Conservation (phyloP, 2,113 vertebrate genomes). For the Paramormyrops kingsleyae region DNA sequence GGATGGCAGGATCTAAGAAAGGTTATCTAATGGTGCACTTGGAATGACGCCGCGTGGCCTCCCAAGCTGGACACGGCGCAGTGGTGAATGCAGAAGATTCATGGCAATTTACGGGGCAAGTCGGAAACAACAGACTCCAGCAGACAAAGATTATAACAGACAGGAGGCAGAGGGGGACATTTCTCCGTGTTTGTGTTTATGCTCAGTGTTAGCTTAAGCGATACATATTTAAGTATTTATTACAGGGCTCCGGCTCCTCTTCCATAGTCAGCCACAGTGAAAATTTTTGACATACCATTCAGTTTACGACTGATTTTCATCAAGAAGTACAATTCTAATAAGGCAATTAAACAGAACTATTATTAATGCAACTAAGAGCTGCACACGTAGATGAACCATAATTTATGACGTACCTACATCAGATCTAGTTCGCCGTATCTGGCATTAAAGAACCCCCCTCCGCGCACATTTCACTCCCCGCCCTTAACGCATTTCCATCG, state of each 20-base stretch:
- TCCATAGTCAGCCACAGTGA: neutral
- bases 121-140: neutral
- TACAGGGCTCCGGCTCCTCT: neutral
- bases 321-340: neutral
- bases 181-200: neutral
- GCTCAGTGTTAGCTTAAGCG: neutral
- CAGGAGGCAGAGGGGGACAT: neutral
- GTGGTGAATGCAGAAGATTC: neutral
- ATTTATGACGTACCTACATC: neutral
- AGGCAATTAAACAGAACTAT: neutral
- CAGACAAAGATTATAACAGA: neutral
- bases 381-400: neutral
- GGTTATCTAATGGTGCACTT: neutral
- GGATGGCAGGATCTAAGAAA: neutral
- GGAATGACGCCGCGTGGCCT: neutral
- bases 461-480: neutral
- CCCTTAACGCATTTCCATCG: neutral
- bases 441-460: neutral
- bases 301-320: neutral
- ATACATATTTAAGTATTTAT: neutral
- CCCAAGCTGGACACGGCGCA: neutral
- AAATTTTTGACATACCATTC: neutral
- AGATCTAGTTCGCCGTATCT: neutral
- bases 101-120: neutral
- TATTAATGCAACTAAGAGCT: neutral